phyloP scores from a whole-genome alignment of 2,888 invertebrate genomes.

The Eristalis pertinax region DNA sequence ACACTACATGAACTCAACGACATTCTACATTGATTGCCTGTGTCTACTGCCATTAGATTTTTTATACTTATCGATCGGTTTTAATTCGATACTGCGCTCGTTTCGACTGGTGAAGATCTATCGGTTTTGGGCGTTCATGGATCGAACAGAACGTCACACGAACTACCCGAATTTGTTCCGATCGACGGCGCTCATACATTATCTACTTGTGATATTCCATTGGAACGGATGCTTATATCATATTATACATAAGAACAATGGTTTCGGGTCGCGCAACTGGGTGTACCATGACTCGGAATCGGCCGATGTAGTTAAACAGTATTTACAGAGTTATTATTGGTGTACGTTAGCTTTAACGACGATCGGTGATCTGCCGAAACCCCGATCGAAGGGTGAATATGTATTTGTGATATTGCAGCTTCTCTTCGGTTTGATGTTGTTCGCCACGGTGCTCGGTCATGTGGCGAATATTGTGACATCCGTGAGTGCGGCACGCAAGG shows the following conservation, averaged over 20 bases:
- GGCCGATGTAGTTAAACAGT: slow-evolving; percentile 95
- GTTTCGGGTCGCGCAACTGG: slow-evolving; percentile 96
- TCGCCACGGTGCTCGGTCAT: slow-evolving; percentile 97
- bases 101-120: slow-evolving; percentile 98
- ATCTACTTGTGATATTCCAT: slow-evolving; percentile 98
- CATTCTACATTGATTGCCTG: slow-evolving; percentile 99
- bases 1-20: slow-evolving; percentile 98
- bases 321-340: slow-evolving; percentile 99
- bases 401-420: slow-evolving; percentile 97
- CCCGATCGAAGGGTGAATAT: slow-evolving; percentile 96
- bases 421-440: slow-evolving; percentile 95
- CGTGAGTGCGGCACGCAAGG: slow-evolving; percentile 97
- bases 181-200: slow-evolving; percentile 95
- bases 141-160: slow-evolving; percentile 98
- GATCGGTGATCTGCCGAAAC: slow-evolving; percentile 95
- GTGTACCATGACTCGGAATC: slow-evolving; percentile 93
- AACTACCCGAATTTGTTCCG: slow-evolving; percentile 99
- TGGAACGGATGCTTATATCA: slow-evolving; percentile 99
- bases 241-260: slow-evolving; percentile 97
- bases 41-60: slow-evolving; percentile 98
- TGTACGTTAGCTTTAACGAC: slow-evolving; percentile 97
- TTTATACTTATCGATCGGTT: slow-evolving; percentile 98
- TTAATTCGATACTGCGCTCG: slow-evolving; percentile 96
- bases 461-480: slow-evolving; percentile 99
- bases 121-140: slow-evolving; percentile 99